These are phyloP conservation scores for Nowickia ferox DNA, from an alignment of 2,888 invertebrate species.

Conservation along the genomic window DNA sequence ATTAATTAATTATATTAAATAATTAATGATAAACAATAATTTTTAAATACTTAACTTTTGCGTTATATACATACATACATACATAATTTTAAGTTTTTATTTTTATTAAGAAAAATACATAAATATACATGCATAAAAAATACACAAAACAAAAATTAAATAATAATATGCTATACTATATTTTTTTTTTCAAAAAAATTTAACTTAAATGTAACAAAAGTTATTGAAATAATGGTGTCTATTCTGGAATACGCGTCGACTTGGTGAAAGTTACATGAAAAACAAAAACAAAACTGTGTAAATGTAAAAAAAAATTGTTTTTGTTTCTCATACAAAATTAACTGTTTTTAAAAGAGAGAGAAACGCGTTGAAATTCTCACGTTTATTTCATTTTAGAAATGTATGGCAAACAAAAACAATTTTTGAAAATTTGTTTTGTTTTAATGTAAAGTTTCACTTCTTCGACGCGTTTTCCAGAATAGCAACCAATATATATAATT, in stretches of 20 bases:
- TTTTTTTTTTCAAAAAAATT: conserved; percentile 50
- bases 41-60: conserved; percentile 72
- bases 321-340: too few relatives aligned
- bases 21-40: conserved; percentile 59
- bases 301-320: too few relatives aligned
- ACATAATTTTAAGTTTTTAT: conserved; percentile 73
- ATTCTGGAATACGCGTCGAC: too few relatives aligned
- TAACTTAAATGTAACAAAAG: conserved; percentile 18
- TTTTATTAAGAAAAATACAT: conserved; percentile 20
- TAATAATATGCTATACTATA: conserved; percentile 8
- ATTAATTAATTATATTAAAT: conserved; percentile 36
- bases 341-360: too few relatives aligned
- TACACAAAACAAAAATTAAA: conserved; percentile 33
- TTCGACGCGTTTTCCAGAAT: too few relatives aligned
- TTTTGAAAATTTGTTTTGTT: too few relatives aligned
- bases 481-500: conserved; percentile 72
- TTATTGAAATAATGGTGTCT: conserved; percentile 34
- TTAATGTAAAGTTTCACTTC: too few relatives aligned
- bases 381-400: too few relatives aligned
- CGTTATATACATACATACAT: conserved; percentile 47
- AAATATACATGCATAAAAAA: conserved; percentile 7
- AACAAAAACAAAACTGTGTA: too few relatives aligned
- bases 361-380: too few relatives aligned
- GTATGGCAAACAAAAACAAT: too few relatives aligned
- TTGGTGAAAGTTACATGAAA: too few relatives aligned